Evolutionary conservation across 2,797 vertebrate genomes (phyloP).

Genomic region (Liasis olivaceus): DNA sequence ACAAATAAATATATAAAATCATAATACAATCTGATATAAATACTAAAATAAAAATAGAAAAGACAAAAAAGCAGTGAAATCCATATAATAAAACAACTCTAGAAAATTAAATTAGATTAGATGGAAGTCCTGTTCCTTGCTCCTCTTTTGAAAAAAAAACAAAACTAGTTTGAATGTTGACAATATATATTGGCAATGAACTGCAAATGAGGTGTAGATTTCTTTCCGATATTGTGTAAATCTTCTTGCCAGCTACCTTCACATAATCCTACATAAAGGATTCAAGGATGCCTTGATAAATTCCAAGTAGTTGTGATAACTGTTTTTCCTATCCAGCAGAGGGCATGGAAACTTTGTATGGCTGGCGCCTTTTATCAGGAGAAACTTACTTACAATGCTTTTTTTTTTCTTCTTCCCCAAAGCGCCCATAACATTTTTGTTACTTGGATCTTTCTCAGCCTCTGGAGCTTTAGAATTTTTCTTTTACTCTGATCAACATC

Average conservation of each 20-base stretch:
- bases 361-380: background rate
- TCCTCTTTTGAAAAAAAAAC: background rate
- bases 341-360: background rate
- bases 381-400: background rate
- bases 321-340: background rate
- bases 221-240: background rate
- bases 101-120: background rate
- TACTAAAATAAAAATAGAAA: background rate
- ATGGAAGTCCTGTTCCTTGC: background rate
- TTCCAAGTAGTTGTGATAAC: background rate
- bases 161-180: background rate
- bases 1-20: background rate
- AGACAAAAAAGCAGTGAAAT: background rate
- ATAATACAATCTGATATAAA: background rate
- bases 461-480: background rate
- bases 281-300: background rate
- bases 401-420: background rate
- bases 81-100: background rate
- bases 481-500: background rate
- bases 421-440: background rate
- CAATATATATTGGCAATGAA: background rate
- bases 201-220: background rate
- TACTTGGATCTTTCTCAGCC: background rate
- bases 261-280: no score
- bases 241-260: background rate